Percentiles rank a stretch among this genome's conserved stretches.
phyloP scores from a whole-genome alignment of 2,113 vertebrate species.

The Panurus biarmicus region DNA sequence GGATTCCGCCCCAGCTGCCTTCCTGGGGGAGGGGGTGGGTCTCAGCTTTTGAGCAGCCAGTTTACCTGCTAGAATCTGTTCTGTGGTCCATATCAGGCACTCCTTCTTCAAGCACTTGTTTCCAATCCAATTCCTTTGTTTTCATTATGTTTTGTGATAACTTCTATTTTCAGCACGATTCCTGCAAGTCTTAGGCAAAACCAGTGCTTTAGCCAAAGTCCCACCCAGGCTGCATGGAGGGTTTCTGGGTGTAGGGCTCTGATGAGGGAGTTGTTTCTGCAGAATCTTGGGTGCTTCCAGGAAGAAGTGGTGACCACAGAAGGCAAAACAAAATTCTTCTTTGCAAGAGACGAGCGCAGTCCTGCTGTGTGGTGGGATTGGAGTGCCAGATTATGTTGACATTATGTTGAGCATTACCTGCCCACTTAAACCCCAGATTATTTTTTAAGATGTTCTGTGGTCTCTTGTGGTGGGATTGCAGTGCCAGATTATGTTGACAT shows the following conservation, averaged over 20 bases:
- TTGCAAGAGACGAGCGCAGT: not conserved
- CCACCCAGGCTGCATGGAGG: not conserved
- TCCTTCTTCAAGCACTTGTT: not conserved
- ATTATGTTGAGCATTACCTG: not conserved
- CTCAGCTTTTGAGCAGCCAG: not conserved
- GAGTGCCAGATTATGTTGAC: not conserved
- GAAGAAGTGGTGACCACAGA: not conserved
- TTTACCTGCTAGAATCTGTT: not conserved
- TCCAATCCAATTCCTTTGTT: not conserved
- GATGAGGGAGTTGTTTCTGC: not conserved
- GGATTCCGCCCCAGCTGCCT: not conserved
- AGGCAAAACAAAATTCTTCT: not conserved
- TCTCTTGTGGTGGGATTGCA: not conserved
- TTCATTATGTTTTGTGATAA: not conserved
- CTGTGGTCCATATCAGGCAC: not conserved
- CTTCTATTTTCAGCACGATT: accelerated
- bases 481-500: not conserved
- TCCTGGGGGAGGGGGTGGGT: not conserved
- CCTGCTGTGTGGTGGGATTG: accelerated
- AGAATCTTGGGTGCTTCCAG: not conserved
- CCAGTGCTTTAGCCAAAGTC: not conserved
- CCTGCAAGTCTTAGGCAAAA: not conserved
- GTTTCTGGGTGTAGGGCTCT: not conserved
- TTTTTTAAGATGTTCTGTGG: not conserved
- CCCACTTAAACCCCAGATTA: not conserved